These are phyloP conservation scores for Dasypogon diadema DNA, from an alignment of 2,888 invertebrate genomes.

Conservation along the genomic window DNA sequence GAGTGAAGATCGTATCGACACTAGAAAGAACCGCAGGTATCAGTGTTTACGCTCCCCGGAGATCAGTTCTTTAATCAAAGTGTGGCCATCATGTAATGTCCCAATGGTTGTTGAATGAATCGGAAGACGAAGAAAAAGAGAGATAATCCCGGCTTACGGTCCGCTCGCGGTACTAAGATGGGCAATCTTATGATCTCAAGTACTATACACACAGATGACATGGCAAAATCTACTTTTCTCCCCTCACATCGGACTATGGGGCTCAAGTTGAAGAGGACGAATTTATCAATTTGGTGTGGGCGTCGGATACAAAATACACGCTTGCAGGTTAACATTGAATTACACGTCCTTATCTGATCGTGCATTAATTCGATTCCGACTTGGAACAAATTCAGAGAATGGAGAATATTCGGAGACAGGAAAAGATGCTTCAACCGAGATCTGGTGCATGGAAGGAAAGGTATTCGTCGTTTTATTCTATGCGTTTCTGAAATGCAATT, in stretches of 20 bases:
- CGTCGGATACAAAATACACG: slow-evolving; percentile 52
- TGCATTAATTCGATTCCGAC: slow-evolving; percentile 41
- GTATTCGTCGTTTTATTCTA: slow-evolving; percentile 8
- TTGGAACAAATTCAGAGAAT: slow-evolving; percentile 5
- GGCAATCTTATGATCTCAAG: slow-evolving; percentile 46
- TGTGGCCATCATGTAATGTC: slow-evolving; percentile 49
- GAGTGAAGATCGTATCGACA: slow-evolving; percentile 38
- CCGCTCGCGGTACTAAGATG: slow-evolving; percentile 19
- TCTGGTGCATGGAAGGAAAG: neutral
- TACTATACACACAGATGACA: slow-evolving; percentile 45
- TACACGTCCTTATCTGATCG: slow-evolving; percentile 51
- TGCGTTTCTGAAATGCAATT: slow-evolving; percentile 4
- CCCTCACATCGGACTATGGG: neutral
- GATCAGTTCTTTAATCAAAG: slow-evolving; percentile 51
- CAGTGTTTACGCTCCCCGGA: slow-evolving; percentile 32
- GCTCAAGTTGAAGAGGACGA: slow-evolving; percentile 28
- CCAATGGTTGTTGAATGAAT: slow-evolving; percentile 12
- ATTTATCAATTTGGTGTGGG: slow-evolving; percentile 51
- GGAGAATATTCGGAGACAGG: slow-evolving; percentile 30
- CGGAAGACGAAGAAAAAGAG: slow-evolving; percentile 12
- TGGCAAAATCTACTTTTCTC: slow-evolving; percentile 22
- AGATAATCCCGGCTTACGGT: slow-evolving; percentile 44
- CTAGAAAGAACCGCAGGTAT: slow-evolving; percentile 49
- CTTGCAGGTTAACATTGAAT: slow-evolving; percentile 52
- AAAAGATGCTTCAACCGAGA: neutral